A percentile compares a stretch with the other conserved stretches of the same genome.
These are phyloP conservation scores for Eulemur rufifrons DNA, from an alignment of 2,113 vertebrate species.

Conservation along the genomic window DNA sequence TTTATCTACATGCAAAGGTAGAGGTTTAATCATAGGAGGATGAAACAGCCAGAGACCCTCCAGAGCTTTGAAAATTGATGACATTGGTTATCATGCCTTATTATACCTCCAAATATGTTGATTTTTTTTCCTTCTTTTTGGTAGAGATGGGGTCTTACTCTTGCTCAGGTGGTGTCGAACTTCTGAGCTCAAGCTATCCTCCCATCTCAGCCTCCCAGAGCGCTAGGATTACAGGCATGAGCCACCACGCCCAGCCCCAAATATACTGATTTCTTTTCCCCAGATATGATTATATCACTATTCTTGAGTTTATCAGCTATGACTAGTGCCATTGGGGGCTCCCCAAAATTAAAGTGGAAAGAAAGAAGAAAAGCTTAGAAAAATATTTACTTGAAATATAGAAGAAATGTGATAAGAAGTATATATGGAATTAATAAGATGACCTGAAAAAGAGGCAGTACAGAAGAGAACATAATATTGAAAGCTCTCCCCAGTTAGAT, in stretches of 20 bases:
- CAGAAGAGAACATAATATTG: neutral
- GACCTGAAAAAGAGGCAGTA: neutral
- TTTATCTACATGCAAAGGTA: neutral
- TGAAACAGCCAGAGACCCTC: neutral
- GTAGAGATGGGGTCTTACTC: too few species aligned
- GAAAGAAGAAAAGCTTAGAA: neutral
- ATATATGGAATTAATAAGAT: neutral
- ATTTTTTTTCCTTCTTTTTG: neutral
- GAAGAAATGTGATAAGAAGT: neutral
- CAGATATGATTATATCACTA: neutral
- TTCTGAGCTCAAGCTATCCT: too few species aligned
- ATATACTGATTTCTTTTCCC: neutral
- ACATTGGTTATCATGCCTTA: neutral
- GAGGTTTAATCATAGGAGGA: neutral
- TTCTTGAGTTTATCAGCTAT: neutral
- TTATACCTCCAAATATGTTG: neutral
- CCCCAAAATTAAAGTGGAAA: neutral
- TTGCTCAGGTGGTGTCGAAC: too few species aligned
- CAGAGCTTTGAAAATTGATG: neutral
- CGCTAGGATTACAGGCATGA: too few species aligned
- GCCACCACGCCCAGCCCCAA: too few species aligned
- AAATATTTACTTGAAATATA: neutral
- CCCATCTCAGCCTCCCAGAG: too few species aligned
- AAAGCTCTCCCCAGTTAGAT: too few species aligned
- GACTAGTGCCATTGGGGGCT: neutral